These are phyloP conservation scores for Pontoporia blainvillei DNA, from an alignment of 2,113 vertebrate genomes.

Conservation along the genomic window DNA sequence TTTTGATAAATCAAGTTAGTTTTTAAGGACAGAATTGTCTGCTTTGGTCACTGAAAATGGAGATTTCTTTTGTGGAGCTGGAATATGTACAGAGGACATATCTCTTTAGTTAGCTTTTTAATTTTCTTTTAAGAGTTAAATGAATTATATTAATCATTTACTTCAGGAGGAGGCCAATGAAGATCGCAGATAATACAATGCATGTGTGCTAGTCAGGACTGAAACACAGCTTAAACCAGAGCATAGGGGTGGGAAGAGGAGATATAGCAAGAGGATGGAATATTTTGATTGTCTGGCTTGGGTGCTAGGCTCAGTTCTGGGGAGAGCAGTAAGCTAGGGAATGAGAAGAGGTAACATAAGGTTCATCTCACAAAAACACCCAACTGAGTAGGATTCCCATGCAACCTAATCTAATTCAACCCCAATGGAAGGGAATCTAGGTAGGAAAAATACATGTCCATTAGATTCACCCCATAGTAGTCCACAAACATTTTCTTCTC, in stretches of 20 bases:
- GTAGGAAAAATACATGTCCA: neutral
- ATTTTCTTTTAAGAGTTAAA: neutral
- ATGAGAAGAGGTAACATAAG: neutral
- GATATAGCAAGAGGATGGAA: rapidly evolving
- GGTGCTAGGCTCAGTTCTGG: neutral
- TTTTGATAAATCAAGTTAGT: neutral
- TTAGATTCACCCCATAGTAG: neutral
- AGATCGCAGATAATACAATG: neutral
- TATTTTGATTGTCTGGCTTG: neutral
- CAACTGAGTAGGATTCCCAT: neutral
- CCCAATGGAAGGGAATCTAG: neutral
- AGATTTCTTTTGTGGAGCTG: neutral
- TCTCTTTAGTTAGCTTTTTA: neutral
- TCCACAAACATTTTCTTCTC: neutral
- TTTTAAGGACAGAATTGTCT: neutral
- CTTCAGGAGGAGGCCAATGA: neutral
- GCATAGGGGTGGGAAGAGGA: rapidly evolving
- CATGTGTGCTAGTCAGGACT: neutral
- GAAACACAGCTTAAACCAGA: neutral
- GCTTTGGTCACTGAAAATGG: neutral
- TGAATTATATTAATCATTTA: neutral
- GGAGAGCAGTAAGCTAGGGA: neutral
- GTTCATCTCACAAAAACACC: neutral
- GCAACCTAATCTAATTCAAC: neutral
- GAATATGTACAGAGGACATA: neutral